These are phyloP conservation scores for Cololabis saira DNA, from an alignment of 2,113 vertebrate genomes.

Conservation along the genomic window DNA sequence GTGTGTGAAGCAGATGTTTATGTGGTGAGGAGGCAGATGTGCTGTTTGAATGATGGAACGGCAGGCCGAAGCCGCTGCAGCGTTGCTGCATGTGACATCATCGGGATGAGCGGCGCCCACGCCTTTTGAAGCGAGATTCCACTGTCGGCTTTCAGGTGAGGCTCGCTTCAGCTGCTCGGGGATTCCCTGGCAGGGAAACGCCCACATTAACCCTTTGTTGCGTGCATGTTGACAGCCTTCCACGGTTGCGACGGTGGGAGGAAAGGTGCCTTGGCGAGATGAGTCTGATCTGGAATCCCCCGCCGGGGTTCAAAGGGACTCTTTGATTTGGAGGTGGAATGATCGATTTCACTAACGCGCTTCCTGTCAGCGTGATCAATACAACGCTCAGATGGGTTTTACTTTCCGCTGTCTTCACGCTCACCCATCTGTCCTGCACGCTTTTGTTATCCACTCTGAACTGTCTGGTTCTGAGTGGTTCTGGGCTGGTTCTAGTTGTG, in stretches of 20 bases:
- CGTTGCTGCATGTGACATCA: no score
- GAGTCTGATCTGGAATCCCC: constrained; percentile 59
- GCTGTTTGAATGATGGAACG: background rate
- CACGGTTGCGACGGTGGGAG: constrained; percentile 50
- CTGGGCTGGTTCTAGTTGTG: no score
- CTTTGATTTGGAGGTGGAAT: constrained; percentile 34
- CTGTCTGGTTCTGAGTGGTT: no score
- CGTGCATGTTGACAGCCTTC: constrained; percentile 54
- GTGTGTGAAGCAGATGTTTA: no score
- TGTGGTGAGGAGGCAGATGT: background rate
- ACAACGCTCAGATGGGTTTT: background rate
- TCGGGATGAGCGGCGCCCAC: background rate
- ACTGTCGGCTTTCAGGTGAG: constrained; percentile 12
- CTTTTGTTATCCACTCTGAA: no score
- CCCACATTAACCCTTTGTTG: constrained; percentile 75
- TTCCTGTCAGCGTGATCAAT: constrained; percentile 17
- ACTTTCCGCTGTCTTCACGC: constrained; percentile 1
- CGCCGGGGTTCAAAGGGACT: constrained; percentile 13
- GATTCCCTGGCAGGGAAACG: constrained; percentile 78
- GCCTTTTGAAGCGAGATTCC: constrained; percentile 12
- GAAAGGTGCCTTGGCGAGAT: constrained; percentile 7
- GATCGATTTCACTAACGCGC: constrained; percentile 20
- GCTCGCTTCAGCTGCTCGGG: constrained; percentile 40
- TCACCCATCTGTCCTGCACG: background rate
- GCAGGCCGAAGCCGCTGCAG: background rate